Evolutionary conservation across 1,140 invertebrate species (phyloP).

Genomic region (Gryllus bimaculatus): DNA sequence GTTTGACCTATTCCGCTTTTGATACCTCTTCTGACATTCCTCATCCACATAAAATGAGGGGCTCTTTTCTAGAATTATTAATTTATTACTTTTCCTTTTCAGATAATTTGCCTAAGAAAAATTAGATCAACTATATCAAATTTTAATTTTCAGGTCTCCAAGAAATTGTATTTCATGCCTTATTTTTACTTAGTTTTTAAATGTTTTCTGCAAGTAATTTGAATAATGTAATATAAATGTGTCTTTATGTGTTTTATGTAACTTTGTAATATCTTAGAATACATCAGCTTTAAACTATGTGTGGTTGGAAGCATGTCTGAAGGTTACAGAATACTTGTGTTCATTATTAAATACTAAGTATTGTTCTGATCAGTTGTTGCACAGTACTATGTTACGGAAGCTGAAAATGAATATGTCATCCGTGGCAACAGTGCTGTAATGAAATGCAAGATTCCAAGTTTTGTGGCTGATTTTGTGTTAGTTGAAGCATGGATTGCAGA

Average conservation of each 20-base stretch:
- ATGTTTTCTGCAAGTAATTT: too few species aligned
- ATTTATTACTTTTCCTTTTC: not conserved
- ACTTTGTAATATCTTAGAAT: too few species aligned
- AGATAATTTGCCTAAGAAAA: not conserved
- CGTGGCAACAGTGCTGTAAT: conserved; percentile 76
- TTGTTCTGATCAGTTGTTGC: conserved; percentile 52
- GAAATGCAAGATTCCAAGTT: conserved; percentile 79
- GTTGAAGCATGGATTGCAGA: conserved; percentile 74
- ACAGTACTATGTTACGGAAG: conserved; percentile 70
- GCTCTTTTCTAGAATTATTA: too few species aligned
- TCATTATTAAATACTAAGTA: too few species aligned
- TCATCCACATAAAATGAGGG: not conserved
- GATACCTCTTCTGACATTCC: conserved; percentile 30
- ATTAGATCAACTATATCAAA: not conserved
- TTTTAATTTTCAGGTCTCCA: not conserved
- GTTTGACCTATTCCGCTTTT: conserved; percentile 13
- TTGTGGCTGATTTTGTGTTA: conserved; percentile 75
- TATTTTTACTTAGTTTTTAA: not conserved
- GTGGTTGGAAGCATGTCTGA: too few species aligned
- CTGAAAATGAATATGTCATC: conserved; percentile 79
- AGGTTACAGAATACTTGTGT: too few species aligned
- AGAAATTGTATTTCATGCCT: not conserved
- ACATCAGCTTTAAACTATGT: too few species aligned
- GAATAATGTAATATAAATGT: too few species aligned
- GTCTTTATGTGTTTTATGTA: too few species aligned